Base-by-base conservation (phyloP, 2,888 invertebrate species). In the Nycteola revayana region DNA sequence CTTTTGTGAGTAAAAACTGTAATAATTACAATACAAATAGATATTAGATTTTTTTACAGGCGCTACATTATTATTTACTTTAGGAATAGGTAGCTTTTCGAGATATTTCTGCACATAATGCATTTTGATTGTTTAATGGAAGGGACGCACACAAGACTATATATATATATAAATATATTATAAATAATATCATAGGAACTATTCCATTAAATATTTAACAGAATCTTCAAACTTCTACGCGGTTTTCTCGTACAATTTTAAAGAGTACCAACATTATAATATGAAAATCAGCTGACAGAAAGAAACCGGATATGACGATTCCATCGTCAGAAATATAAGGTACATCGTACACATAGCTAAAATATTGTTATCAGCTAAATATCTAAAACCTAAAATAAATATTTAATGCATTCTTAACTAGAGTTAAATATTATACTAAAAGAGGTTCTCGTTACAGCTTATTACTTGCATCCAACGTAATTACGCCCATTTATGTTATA, bases 1-100 rank as follows among this genome's bases (percentile, higher is more conserved):
- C 92, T 94, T 94, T 88, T 94, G 94, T 20, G 93, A 93, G 68
- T 93, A 93, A 73, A 92, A 94, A 54, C 93, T 94, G 72, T 93
- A 93, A 44, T 92, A 91, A 75, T 93, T 93, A 60, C 92, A 92
- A 66, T 93, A 94, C 2, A 94, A 77, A 47, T 90, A 77, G 39
- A 92, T 75, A 42, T 91, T 90, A 42, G 75, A 60, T 64, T 91
- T 89, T 57, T 63, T 72, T 44, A 62, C 59, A 59, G 64, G 67
- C 43, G 60, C 60, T 44, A 60, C 37, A 66, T 65, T 75, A 34
- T 44, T 48, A 40, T 58, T 70, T 35, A 53, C 46, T 63, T 73
- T 78, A 7, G 62, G 49, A 27, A 60, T 50, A 41, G 66, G 66
- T 24, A 83, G 30, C 61, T 84, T 85, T 40, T 87, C 87, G 41